Evolutionary conservation across 2,113 vertebrate species (phyloP), one percentile per base, ranked within the genome.

Genomic region (Heterotis niloticus): DNA sequence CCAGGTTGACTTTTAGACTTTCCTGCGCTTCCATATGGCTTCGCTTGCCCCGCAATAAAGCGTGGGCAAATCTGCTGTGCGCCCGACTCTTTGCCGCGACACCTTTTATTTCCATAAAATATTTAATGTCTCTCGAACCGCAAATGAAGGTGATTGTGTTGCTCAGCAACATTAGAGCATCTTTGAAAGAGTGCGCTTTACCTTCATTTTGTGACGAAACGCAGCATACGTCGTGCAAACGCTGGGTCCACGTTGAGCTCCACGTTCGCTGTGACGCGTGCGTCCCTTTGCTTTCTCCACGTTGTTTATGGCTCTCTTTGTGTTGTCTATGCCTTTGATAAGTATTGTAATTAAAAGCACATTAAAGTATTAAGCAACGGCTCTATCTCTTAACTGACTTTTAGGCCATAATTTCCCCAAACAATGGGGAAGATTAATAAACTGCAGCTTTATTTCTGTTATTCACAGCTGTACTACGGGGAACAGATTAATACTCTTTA

Each of bases 401-500:
- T 90, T 44, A 85, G 81, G 89, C 89, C 87, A 90, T 90, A 91
- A 90, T 93, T 92, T 92, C 86, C 83, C 84, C 89, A 92, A 91
- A 93, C 90, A 92, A 92, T 92, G 81, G 88, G 89, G 88, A 86
- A 91, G 89, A 92, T 92, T 92, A 92, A 91, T 92, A 91, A 92
- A 93, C 90, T 91, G 88, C 88, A 84, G 88, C 90, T 92, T 91
- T 89, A 92, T 92, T 91, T 92, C 89, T 89, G 88, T 89, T 90
- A 90, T 91, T 88, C 90, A 86, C 86, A 87, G 86, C 87, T 89
- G 87, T 91, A 90, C 91, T 90, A 90, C 83, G 85, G 91, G 91
- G 92, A 92, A 90, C 91, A 91, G 93, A 93, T 94, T 93, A 94
- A 91, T 92, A 91, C 90, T 91, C 92, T 93, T 93, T 91, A 93